These are phyloP conservation scores for Proterorhinus semilunaris DNA, from an alignment of 2,113 vertebrate genomes.

Conservation along the genomic window DNA sequence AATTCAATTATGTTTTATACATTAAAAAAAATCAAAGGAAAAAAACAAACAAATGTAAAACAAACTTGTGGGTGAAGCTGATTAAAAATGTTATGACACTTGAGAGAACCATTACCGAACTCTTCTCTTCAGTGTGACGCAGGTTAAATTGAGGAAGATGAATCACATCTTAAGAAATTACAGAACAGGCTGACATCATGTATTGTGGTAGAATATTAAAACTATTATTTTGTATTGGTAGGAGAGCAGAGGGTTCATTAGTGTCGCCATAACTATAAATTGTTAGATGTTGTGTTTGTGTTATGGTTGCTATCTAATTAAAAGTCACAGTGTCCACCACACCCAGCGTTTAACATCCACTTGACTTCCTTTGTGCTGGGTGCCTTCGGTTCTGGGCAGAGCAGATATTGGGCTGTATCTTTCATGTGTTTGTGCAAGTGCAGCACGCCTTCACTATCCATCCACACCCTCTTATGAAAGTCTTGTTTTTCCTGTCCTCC, in stretches of 20 bases:
- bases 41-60: no score
- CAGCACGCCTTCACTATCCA: constrained; percentile 70
- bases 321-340: constrained; percentile 52
- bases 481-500: constrained; percentile 61
- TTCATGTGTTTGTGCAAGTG: constrained; percentile 56
- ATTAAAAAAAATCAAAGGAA: no score
- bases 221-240: not conserved
- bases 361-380: constrained; percentile 47
- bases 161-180: not conserved
- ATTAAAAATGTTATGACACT: not conserved
- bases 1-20: no score
- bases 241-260: not conserved
- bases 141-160: not conserved
- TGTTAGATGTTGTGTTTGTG: constrained; percentile 28
- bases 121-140: not conserved
- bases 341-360: constrained; percentile 53
- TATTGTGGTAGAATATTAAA: not conserved
- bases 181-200: not conserved
- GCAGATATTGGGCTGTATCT: constrained; percentile 44
- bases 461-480: constrained; percentile 69
- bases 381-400: constrained; percentile 51
- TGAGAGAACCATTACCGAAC: not conserved
- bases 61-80: not conserved
- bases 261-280: constrained; percentile 16
- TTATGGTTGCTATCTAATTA: constrained; percentile 32